phyloP scores from a whole-genome alignment of 1,140 invertebrate species.

The Ceratosolen fusciceps region DNA sequence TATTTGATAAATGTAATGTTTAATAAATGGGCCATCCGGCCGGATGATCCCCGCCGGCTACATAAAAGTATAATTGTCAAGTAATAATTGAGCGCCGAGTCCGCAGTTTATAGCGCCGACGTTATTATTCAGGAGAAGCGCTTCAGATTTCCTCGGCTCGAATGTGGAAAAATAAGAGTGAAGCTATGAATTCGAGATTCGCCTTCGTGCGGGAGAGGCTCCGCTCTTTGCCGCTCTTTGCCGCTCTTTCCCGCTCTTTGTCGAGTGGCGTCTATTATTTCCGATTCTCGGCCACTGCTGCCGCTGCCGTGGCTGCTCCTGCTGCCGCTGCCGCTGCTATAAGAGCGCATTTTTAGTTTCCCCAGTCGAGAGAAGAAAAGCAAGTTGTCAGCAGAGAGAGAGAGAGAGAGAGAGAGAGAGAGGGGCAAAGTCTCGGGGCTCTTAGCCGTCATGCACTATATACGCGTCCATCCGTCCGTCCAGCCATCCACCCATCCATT shows the following conservation, averaged over 20 bases:
- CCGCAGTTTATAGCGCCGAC: not conserved
- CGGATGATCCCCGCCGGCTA: not conserved
- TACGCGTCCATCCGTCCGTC: not conserved
- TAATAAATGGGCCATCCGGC: not conserved
- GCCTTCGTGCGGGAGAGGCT: not conserved
- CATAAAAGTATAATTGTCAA: not conserved
- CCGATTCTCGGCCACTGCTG: not conserved
- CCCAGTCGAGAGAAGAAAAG: not conserved
- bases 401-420: too few species aligned
- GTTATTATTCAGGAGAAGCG: not conserved
- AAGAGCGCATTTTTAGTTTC: not conserved
- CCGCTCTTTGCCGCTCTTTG: not conserved
- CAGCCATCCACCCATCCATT: too few species aligned
- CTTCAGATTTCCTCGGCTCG: not conserved
- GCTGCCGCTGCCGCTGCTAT: too few species aligned
- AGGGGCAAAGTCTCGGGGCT: not conserved
- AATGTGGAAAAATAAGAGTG: not conserved
- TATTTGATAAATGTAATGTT: not conserved
- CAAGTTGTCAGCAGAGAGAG: not conserved
- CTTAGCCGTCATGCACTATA: not conserved
- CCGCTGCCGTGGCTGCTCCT: too few species aligned
- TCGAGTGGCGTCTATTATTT: conserved; percentile 3
- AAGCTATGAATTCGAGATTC: not conserved
- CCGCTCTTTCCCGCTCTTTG: too few species aligned
- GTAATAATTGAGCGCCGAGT: not conserved